Percentiles rank a stretch among this genome's conserved stretches.
Evolutionary conservation across 2,113 vertebrate genomes (phyloP).

Genomic region (Salvator merianae): DNA sequence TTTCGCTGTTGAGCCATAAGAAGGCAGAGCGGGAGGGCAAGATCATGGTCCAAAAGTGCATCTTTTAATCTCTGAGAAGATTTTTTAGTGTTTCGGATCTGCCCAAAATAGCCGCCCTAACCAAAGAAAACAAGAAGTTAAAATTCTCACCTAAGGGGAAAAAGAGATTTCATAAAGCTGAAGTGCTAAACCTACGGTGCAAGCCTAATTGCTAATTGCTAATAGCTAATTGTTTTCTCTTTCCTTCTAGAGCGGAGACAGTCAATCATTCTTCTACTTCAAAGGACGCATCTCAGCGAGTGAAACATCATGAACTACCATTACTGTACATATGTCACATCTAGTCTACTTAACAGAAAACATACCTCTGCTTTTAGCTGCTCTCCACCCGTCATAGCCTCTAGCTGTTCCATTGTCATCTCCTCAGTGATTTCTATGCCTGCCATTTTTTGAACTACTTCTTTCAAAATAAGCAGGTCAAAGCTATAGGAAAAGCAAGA

Average conservation of each 20-base stretch:
- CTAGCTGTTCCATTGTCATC: conserved; percentile 95
- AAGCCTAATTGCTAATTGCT: not conserved
- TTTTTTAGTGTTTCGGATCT: conserved; percentile 98
- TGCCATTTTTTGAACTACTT: conserved; percentile 99
- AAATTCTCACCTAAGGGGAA: not conserved
- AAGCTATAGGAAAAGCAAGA: conserved; percentile 79
- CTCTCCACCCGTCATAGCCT: conserved; percentile 98
- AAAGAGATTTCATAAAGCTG: not conserved
- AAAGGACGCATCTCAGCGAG: not conserved
- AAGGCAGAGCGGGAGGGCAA: conserved; percentile 93
- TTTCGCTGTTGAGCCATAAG: conserved; percentile 98
- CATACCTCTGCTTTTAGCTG: conserved; percentile 96
- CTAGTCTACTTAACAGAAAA: not conserved
- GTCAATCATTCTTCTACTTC: not conserved
- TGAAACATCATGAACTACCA: not conserved
- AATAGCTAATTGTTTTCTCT: not conserved
- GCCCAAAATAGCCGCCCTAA: conserved; percentile 98
- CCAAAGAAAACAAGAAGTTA: conserved; percentile 27
- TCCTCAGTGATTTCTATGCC: conserved; percentile 99
- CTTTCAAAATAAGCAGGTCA: conserved; percentile 97
- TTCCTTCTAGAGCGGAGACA: not conserved
- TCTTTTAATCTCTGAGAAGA: conserved; percentile 97
- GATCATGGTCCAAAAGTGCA: conserved; percentile 89
- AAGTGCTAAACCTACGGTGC: not conserved
- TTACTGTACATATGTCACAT: not conserved